A percentile compares a stretch with the other conserved stretches of the same genome.
phyloP scores from a whole-genome alignment of 2,113 vertebrate species.

The Microtus richardsoni region DNA sequence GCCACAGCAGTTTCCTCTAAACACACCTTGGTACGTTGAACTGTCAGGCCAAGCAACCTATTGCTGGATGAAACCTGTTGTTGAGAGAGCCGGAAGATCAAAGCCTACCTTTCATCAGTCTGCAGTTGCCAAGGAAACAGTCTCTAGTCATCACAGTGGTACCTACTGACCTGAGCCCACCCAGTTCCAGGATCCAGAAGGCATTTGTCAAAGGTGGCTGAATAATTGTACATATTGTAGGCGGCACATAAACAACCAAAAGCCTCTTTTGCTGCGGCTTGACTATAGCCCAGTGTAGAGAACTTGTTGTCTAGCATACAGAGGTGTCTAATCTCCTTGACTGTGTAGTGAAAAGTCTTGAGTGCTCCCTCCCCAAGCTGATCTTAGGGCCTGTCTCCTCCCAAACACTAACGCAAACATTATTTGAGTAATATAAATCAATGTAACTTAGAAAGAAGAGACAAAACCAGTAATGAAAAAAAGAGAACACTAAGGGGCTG shows the following conservation, averaged over 20 bases:
- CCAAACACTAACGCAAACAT: background rate
- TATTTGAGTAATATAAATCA: background rate
- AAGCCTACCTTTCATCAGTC: background rate
- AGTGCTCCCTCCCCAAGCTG: background rate
- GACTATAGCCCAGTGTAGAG: background rate
- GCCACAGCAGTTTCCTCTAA: background rate
- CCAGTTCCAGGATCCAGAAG: background rate
- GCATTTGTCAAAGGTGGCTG: background rate
- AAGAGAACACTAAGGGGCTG: background rate
- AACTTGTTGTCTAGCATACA: background rate
- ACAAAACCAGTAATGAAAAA: background rate
- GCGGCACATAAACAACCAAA: background rate
- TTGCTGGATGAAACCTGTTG: background rate
- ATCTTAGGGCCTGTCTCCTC: background rate
- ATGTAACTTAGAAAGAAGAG: background rate
- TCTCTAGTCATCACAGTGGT: background rate
- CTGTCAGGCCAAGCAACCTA: too few relatives aligned
- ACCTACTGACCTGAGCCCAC: background rate
- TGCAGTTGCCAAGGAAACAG: background rate
- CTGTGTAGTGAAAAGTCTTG: background rate
- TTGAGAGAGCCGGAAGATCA: background rate
- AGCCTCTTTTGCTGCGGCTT: background rate
- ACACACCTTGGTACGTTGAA: background rate
- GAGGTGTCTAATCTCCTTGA: background rate
- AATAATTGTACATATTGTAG: background rate